Evolutionary conservation across 2,888 invertebrate species (phyloP).

Genomic region (Cabera pusaria): DNA sequence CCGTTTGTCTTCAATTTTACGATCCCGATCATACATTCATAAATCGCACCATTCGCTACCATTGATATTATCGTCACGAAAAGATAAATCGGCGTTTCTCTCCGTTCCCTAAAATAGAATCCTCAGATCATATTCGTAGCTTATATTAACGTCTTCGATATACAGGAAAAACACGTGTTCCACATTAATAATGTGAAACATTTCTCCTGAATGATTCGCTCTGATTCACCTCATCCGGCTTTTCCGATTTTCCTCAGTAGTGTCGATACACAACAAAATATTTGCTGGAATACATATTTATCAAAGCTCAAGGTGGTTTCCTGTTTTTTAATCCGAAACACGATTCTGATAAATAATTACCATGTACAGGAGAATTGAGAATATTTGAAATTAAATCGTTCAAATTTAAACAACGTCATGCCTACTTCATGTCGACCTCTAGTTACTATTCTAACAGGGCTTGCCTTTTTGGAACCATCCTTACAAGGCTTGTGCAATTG

Average conservation of each 20-base stretch:
- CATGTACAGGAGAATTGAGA: too few relatives aligned
- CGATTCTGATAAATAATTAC: neutral
- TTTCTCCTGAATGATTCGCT: too few relatives aligned
- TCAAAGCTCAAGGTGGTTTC: slow-evolving; percentile 10
- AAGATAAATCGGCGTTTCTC: slow-evolving; percentile 3
- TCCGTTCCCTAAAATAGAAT: slow-evolving; percentile 1
- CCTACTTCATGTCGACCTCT: neutral
- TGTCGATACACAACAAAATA: slow-evolving; percentile 5
- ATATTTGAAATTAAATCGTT: slow-evolving; percentile 13
- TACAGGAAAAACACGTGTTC: slow-evolving; percentile 4
- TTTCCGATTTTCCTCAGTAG: slow-evolving; percentile 14
- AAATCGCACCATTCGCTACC: slow-evolving; percentile 20
- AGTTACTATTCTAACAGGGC: slow-evolving; percentile 4
- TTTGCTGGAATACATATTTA: slow-evolving; percentile 8
- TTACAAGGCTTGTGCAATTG: slow-evolving; percentile 15
- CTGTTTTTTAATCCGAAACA: slow-evolving; percentile 8
- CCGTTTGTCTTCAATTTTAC: slow-evolving; percentile 26
- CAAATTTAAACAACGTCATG: slow-evolving; percentile 10
- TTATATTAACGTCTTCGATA: neutral
- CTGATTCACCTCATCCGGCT: slow-evolving; percentile 16
- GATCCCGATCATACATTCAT: slow-evolving; percentile 24
- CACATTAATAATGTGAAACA: neutral
- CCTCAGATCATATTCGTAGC: too few relatives aligned
- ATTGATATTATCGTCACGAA: slow-evolving; percentile 7
- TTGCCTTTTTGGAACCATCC: slow-evolving; percentile 7